phyloP scores from a whole-genome alignment of 2,888 invertebrate species.

The Andrena dorsata region DNA sequence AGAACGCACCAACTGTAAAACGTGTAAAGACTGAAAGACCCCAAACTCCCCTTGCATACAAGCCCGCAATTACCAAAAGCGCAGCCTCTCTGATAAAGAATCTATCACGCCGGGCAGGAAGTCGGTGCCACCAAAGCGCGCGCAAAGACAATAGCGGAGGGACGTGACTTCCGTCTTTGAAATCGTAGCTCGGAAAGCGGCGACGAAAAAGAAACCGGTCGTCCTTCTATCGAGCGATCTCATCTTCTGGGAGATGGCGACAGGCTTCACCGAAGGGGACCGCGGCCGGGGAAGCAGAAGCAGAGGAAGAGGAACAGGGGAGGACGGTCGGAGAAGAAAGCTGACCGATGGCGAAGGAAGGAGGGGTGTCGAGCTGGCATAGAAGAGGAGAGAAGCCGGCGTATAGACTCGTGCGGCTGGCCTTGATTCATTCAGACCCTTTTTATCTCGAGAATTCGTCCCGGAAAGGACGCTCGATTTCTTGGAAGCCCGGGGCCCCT shows the following conservation, averaged over 20 bases:
- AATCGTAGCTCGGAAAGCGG: slow-evolving; percentile 55
- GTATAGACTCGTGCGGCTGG: slow-evolving; percentile 73
- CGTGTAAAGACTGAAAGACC: too few relatives aligned
- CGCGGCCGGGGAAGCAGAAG: slow-evolving; percentile 10
- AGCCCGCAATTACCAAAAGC: not conserved
- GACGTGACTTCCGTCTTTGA: slow-evolving; percentile 66
- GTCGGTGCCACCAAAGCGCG: not conserved
- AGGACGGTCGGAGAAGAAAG: slow-evolving; percentile 33
- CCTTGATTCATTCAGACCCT: slow-evolving; percentile 84
- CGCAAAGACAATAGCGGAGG: slow-evolving; percentile 22
- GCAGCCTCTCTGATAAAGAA: too few relatives aligned
- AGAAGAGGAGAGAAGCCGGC: slow-evolving; percentile 35
- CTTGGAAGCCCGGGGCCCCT: slow-evolving; percentile 79
- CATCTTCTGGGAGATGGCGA: slow-evolving; percentile 63
- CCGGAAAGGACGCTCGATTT: slow-evolving; percentile 85
- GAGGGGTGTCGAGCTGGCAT: slow-evolving; percentile 10
- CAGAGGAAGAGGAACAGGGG: slow-evolving; percentile 5
- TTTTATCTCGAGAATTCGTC: slow-evolving; percentile 85
- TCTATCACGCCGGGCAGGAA: slow-evolving; percentile 9
- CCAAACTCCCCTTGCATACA: too few relatives aligned
- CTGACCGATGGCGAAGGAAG: slow-evolving; percentile 11
- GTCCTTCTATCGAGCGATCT: slow-evolving; percentile 63
- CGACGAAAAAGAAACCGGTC: slow-evolving; percentile 42
- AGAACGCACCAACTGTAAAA: too few relatives aligned
- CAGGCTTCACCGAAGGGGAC: slow-evolving; percentile 34